Conservation (phyloP, 1,140 invertebrate species). For the Myzus persicae region DNA sequence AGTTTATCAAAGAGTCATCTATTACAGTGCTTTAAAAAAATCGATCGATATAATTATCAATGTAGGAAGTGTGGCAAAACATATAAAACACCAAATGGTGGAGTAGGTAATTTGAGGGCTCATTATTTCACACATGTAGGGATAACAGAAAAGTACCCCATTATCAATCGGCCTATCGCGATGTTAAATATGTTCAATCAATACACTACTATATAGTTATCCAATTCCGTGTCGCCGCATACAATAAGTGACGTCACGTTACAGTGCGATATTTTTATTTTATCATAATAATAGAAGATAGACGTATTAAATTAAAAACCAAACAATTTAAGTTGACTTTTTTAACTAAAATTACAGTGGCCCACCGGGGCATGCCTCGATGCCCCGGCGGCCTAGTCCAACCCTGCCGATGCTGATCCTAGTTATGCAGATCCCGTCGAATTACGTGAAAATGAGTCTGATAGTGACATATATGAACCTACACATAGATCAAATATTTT, state of each 20-base stretch:
- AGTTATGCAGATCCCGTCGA: not conserved
- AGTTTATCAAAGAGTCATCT: no score
- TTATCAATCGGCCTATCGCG: no score
- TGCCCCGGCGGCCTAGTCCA: not conserved
- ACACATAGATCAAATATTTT: constrained; percentile 26
- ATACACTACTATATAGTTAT: not conserved
- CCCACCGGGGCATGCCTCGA: no score
- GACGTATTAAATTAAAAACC: not conserved
- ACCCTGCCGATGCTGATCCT: constrained; percentile 2
- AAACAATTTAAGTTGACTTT: not conserved
- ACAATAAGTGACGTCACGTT: not conserved
- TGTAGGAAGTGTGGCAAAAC: no score
- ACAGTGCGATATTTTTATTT: not conserved
- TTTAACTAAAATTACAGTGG: not conserved
- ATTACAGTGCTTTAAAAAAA: no score
- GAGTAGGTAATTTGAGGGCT: no score
- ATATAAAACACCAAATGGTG: no score
- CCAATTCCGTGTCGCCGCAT: not conserved
- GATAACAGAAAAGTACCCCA: no score
- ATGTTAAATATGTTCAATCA: not conserved
- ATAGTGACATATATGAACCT: not conserved
- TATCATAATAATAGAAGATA: not conserved
- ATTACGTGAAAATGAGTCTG: constrained; percentile 22
- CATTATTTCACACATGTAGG: no score
- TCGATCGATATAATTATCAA: no score